A percentile compares a stretch with the other conserved stretches of the same genome.
Conservation (phyloP, 1,140 invertebrate genomes). For the Euglossa dilemma region DNA sequence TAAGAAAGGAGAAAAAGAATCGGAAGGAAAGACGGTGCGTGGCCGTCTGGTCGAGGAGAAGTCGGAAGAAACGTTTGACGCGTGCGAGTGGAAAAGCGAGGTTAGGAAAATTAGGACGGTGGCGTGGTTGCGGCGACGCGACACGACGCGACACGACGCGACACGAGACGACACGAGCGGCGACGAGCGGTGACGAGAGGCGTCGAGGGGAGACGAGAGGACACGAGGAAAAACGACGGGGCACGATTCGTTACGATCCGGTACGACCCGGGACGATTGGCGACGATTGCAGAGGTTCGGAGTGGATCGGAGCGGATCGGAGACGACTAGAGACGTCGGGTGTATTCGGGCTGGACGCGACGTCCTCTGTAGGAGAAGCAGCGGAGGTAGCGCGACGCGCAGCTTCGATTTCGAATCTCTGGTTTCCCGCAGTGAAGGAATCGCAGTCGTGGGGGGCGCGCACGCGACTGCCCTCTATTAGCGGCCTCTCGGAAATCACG, state of each 20-base stretch:
- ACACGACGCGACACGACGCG: neutral
- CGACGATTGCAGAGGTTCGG: too few relatives aligned
- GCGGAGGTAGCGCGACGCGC: conserved; percentile 13
- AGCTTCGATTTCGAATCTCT: conserved; percentile 50
- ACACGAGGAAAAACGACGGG: conserved; percentile 1
- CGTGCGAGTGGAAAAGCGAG: neutral
- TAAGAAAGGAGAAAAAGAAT: too few relatives aligned
- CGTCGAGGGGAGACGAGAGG: too few relatives aligned
- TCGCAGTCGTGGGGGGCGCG: conserved; percentile 53
- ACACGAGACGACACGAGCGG: conserved; percentile 10
- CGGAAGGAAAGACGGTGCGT: too few relatives aligned
- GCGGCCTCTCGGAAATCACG: conserved; percentile 47
- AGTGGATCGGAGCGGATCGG: too few relatives aligned
- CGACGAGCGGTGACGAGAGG: too few relatives aligned
- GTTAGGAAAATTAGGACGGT: conserved; percentile 19
- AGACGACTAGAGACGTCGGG: conserved; percentile 14
- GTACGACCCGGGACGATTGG: too few relatives aligned
- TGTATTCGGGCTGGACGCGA: conserved; percentile 24
- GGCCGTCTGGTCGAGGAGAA: too few relatives aligned
- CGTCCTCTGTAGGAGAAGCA: conserved; percentile 19
- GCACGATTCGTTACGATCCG: conserved; percentile 16
- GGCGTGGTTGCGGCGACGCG: conserved; percentile 11
- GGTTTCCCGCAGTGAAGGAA: conserved; percentile 53
- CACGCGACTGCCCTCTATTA: conserved; percentile 49
- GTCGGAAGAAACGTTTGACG: neutral